phyloP scores from a whole-genome alignment of 1,140 invertebrate species.

The Gryllus bimaculatus region DNA sequence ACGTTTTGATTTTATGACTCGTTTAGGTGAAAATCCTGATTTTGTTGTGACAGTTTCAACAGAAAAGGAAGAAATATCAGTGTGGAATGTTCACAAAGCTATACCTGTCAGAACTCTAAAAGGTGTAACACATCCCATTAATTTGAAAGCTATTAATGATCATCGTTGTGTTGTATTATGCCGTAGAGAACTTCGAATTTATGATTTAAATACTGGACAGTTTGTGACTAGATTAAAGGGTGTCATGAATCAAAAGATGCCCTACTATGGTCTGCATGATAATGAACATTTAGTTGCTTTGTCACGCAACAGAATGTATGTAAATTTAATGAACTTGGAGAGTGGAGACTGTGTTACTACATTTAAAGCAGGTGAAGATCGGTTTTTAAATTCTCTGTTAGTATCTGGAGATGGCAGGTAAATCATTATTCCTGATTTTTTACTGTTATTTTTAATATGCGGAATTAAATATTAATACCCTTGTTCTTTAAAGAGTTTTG shows the following conservation, averaged over 20 bases:
- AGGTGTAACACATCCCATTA: conserved; percentile 57
- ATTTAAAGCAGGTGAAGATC: conserved; percentile 78
- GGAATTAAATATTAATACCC: neutral
- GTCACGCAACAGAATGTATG: conserved; percentile 80
- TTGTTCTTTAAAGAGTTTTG: conserved; percentile 47
- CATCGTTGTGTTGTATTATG: conserved; percentile 68
- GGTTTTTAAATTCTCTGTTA: conserved; percentile 78
- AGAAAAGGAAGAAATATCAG: conserved; percentile 61
- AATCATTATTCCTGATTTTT: conserved; percentile 7
- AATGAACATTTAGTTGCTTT: conserved; percentile 66
- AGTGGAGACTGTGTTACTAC: conserved; percentile 76
- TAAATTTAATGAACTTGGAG: conserved; percentile 78
- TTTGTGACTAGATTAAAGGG: conserved; percentile 65
- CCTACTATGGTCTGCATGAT: conserved; percentile 75
- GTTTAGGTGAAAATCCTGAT: conserved; percentile 45
- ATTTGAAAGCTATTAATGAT: conserved; percentile 56
- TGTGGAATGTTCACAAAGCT: conserved; percentile 57
- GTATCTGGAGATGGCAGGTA: conserved; percentile 77
- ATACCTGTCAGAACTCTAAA: conserved; percentile 53
- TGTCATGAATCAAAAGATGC: conserved; percentile 89
- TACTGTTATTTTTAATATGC: neutral
- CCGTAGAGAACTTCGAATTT: conserved; percentile 65
- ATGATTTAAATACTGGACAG: conserved; percentile 63
- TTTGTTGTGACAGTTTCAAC: conserved; percentile 64
- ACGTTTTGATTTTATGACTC: conserved; percentile 42